A percentile compares a stretch with the other conserved stretches of the same genome.
These are phyloP conservation scores for Otocyon megalotis DNA, from an alignment of 2,113 vertebrate genomes.

Conservation along the genomic window DNA sequence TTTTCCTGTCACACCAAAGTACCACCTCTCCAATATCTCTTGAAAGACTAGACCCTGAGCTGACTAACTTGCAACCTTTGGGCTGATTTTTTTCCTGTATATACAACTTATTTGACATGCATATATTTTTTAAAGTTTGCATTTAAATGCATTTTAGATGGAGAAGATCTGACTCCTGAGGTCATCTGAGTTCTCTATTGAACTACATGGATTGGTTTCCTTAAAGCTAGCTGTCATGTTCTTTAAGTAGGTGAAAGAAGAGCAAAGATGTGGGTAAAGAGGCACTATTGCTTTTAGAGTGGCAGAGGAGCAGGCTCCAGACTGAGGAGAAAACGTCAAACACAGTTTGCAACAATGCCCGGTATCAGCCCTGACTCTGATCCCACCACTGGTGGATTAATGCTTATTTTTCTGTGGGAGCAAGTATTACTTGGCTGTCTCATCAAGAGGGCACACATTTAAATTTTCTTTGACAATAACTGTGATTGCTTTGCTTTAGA, in stretches of 20 bases:
- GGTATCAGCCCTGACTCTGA: neutral
- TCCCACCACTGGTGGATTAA: neutral
- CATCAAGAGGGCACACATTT: neutral
- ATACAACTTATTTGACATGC: conserved; percentile 18
- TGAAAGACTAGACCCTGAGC: neutral
- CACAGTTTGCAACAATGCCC: neutral
- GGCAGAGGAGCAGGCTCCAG: neutral
- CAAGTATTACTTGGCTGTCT: neutral
- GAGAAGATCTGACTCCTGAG: neutral
- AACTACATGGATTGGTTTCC: neutral
- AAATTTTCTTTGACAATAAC: neutral
- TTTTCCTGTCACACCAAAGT: neutral
- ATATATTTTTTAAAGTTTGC: conserved; percentile 33
- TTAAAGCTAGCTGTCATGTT: neutral
- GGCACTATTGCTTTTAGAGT: neutral
- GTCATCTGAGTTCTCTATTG: neutral
- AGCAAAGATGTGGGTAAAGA: neutral
- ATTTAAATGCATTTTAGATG: conserved; percentile 28
- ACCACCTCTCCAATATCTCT: neutral
- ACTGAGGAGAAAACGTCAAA: neutral
- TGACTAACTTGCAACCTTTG: neutral
- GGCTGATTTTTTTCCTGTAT: neutral
- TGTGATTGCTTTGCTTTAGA: conserved; percentile 35
- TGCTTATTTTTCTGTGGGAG: neutral
- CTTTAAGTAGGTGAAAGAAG: conserved; percentile 19